These are phyloP conservation scores for Neoarius graeffei DNA, from an alignment of 2,113 vertebrate species.

Conservation along the genomic window DNA sequence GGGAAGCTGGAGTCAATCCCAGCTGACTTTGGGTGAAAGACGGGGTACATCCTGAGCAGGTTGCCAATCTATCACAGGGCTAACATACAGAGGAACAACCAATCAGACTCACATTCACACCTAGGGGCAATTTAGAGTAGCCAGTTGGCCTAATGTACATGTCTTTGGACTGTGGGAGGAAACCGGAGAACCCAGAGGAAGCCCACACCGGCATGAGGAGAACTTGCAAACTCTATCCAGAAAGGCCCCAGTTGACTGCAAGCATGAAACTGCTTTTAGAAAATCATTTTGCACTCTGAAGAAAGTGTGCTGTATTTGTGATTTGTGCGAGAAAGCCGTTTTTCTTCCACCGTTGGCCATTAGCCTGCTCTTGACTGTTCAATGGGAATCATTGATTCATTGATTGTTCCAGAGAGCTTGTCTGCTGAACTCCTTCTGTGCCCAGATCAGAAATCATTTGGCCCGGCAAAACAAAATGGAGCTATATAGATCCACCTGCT, in stretches of 20 bases:
- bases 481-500: conserved; percentile 54
- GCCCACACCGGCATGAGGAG: too few species aligned
- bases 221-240: too few species aligned
- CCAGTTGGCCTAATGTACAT: too few species aligned
- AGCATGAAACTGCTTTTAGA: neutral
- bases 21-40: too few species aligned
- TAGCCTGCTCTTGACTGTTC: conserved; percentile 36
- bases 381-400: conserved; percentile 45
- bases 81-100: too few species aligned
- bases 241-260: neutral
- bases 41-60: too few species aligned
- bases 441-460: conserved; percentile 56
- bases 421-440: conserved; percentile 40
- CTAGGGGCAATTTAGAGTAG: too few species aligned
- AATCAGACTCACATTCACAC: too few species aligned
- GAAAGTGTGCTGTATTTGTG: neutral
- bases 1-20: too few species aligned
- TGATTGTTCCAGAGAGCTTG: conserved; percentile 31
- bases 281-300: neutral
- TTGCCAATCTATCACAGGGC: too few species aligned
- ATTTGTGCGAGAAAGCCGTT: conserved; percentile 1
- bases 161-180: too few species aligned
- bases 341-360: conserved; percentile 13
- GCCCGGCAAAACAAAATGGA: conserved; percentile 42
- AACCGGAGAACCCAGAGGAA: too few species aligned